These are phyloP conservation scores for Albula goreensis DNA, from an alignment of 2,113 vertebrate species.

Conservation along the genomic window DNA sequence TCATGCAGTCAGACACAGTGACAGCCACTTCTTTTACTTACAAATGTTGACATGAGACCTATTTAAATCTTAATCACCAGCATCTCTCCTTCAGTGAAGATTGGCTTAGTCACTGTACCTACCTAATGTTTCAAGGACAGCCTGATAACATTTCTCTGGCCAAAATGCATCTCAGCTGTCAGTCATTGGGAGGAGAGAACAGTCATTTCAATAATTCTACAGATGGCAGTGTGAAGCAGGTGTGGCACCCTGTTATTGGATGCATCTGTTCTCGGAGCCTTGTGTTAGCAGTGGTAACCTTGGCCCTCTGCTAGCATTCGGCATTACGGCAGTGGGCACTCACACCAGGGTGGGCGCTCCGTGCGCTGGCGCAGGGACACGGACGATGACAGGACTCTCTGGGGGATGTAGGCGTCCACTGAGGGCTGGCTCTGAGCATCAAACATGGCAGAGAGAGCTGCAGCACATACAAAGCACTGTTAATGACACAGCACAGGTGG, in stretches of 20 bases:
- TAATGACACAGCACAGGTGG: not conserved
- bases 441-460: conserved; percentile 77
- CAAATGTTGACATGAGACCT: not conserved
- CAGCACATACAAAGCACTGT: not conserved
- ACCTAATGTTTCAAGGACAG: not conserved
- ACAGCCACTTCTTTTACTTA: not conserved
- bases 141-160: too few species aligned
- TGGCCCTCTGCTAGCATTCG: not conserved
- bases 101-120: not conserved
- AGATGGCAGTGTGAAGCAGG: not conserved
- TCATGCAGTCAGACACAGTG: not conserved
- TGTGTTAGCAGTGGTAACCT: not conserved
- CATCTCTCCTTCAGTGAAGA: not conserved
- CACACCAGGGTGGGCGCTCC: conserved; percentile 94
- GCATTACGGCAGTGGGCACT: conserved; percentile 61
- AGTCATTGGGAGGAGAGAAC: not conserved
- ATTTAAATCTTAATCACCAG: not conserved
- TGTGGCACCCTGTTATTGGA: not conserved
- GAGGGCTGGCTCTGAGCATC: conserved; percentile 79
- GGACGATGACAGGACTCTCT: conserved; percentile 81
- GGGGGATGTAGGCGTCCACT: conserved; percentile 82
- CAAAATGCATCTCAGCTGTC: not conserved
- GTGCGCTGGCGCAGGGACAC: conserved; percentile 77
- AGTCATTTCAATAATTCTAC: not conserved
- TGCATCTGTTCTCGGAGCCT: not conserved